Evolutionary conservation across 2,797 vertebrate genomes (phyloP).

Genomic region (Sebastolobus alascanus): DNA sequence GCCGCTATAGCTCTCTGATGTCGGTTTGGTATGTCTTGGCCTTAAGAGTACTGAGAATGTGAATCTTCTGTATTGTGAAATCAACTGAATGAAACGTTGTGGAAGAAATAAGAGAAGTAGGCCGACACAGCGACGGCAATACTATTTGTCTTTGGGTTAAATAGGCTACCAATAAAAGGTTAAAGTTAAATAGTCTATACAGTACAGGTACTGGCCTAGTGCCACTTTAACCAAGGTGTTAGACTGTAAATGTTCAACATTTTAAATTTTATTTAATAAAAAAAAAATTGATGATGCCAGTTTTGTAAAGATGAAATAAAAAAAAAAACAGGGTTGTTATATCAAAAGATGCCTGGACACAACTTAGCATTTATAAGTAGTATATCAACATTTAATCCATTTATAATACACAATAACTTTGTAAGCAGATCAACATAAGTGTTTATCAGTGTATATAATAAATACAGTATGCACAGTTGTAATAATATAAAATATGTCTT

Average conservation of each 20-base stretch:
- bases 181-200: too few species aligned
- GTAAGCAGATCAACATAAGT: neutral
- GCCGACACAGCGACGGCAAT: neutral
- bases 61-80: conserved; percentile 20
- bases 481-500: neutral
- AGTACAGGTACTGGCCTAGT: too few species aligned
- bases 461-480: neutral
- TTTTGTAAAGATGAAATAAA: neutral
- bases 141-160: conserved; percentile 13
- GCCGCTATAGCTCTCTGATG: neutral
- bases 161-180: too few species aligned
- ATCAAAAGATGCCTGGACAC: neutral
- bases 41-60: conserved; percentile 31
- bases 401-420: neutral
- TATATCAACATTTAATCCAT: neutral
- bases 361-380: neutral
- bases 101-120: conserved; percentile 17
- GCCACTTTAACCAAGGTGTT: too few species aligned
- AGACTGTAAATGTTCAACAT: neutral
- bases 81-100: conserved; percentile 18
- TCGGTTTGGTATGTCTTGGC: too few species aligned
- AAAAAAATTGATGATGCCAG: neutral
- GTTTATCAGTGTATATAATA: neutral
- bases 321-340: neutral
- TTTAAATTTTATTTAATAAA: neutral